These are phyloP conservation scores for Nesoenas mayeri DNA, from an alignment of 2,113 vertebrate species.

Conservation along the genomic window DNA sequence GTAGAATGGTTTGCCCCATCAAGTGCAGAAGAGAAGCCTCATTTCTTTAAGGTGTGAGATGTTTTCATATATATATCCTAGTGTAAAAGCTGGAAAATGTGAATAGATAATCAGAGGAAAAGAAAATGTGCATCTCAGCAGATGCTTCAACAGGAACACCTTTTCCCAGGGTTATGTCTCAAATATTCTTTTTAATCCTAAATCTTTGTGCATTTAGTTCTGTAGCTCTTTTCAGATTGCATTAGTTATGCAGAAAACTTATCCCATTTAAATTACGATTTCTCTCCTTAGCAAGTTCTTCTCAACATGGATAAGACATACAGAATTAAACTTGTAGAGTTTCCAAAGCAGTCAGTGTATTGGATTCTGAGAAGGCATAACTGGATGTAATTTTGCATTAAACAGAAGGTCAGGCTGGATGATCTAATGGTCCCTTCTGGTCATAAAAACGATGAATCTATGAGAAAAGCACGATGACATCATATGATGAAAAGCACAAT, in stretches of 20 bases:
- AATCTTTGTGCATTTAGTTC: neutral
- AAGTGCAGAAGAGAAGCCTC: neutral
- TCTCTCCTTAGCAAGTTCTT: neutral
- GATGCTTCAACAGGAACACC: neutral
- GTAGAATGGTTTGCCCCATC: accelerated
- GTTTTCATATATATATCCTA: neutral
- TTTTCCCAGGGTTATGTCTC: neutral
- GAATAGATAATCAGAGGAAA: neutral
- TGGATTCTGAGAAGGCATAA: neutral
- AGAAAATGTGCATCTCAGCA: neutral
- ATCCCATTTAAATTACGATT: neutral
- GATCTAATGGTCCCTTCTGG: slow-evolving; percentile 53
- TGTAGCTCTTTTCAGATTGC: neutral
- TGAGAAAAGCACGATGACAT: slow-evolving; percentile 56
- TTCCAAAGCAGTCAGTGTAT: neutral
- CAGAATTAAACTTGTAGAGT: neutral
- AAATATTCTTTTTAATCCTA: neutral
- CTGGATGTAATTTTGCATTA: slow-evolving; percentile 40
- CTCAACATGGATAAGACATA: neutral
- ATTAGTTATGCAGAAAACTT: neutral
- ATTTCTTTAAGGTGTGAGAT: neutral
- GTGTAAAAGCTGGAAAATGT: neutral
- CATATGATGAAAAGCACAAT: slow-evolving; percentile 51
- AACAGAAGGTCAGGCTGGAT: neutral
- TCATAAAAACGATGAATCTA: slow-evolving; percentile 50